Evolutionary conservation across 1,140 invertebrate genomes (phyloP), one percentile per base, ranked within the genome.

Genomic region (Nephotettix cincticeps): DNA sequence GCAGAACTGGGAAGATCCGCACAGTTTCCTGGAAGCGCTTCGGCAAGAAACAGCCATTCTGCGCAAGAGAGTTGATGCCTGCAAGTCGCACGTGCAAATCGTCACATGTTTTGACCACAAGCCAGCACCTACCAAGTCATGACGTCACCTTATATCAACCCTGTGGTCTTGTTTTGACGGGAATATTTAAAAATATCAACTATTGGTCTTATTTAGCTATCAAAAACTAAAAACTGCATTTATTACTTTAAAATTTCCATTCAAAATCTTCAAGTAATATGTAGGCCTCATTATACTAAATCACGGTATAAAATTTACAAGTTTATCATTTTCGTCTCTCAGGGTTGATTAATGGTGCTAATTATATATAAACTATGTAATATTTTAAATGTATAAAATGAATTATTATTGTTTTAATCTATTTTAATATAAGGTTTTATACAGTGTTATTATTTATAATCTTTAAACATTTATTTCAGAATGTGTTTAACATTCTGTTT

Each of bases 11-110:
- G 77, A 80, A 47, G 80, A 86, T 73, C 83, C 83, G 17, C 32
- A 67, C 64, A 82, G 83, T 64, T 86, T 86, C 74, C 69, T 87
- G 27, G 85, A 86, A 76, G 85, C 85, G 27, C 78, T 87, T 11
- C 81, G 85, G 73, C 79, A 79, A 19, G 85, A 87, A 73, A 87
- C 86, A 0, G 77, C 78, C 30, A 86, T 86, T 67, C 77, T 86
- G 36, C 79, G 83, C 67, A 86, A 86, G 71, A 76, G 86, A 58
- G 85, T 86, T 11, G 82, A 83, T 61, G 85, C 85, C 14, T 86
- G 85, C 75, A 84, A 86, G 72, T 86, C 85, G 68, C 83, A 83
- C 71, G 80, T 86, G 19, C 79, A 86, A 30, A 74, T 86, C 63
- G 83, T 83, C 58, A 86, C 86, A 19, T 85, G 83, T 75, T 86